phyloP scores from a whole-genome alignment of 2,888 invertebrate genomes.

The Epinotia brunnichana region DNA sequence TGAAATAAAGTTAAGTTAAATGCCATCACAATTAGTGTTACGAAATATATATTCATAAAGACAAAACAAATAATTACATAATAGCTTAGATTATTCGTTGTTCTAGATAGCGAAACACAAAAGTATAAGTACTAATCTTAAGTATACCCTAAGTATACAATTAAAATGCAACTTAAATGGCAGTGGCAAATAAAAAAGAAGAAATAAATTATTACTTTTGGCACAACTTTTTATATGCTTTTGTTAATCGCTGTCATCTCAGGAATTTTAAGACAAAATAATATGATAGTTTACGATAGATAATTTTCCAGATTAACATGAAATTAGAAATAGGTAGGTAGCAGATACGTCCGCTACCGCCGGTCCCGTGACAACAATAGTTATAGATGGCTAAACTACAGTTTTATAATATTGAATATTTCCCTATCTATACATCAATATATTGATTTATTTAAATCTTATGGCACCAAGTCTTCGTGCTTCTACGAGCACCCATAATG shows the following conservation, averaged over 20 bases:
- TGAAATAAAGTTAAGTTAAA: conserved; percentile 52
- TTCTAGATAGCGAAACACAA: conserved; percentile 49
- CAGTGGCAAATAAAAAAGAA: conserved; percentile 53
- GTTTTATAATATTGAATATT: conserved; percentile 59
- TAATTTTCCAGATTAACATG: neutral
- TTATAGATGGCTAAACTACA: conserved; percentile 32
- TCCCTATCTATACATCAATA: conserved; percentile 65
- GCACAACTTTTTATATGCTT: conserved; percentile 51
- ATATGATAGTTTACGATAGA: too few species aligned
- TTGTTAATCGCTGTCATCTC: conserved; percentile 1
- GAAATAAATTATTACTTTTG: conserved; percentile 50
- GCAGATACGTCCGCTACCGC: neutral
- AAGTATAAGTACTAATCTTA: conserved; percentile 46
- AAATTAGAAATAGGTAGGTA: neutral
- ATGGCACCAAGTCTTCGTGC: conserved; percentile 66
- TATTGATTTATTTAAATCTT: conserved; percentile 58
- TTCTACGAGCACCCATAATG: conserved; percentile 50
- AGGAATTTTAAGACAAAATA: neutral
- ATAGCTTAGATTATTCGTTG: conserved; percentile 54
- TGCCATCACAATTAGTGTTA: conserved; percentile 51
- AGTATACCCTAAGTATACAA: conserved; percentile 25
- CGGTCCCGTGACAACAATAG: neutral
- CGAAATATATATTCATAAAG: conserved; percentile 7
- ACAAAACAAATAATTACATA: conserved; percentile 45
- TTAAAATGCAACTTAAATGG: conserved; percentile 52